These are phyloP conservation scores for Andrena fulva DNA, from an alignment of 2,888 invertebrate genomes.

Conservation along the genomic window DNA sequence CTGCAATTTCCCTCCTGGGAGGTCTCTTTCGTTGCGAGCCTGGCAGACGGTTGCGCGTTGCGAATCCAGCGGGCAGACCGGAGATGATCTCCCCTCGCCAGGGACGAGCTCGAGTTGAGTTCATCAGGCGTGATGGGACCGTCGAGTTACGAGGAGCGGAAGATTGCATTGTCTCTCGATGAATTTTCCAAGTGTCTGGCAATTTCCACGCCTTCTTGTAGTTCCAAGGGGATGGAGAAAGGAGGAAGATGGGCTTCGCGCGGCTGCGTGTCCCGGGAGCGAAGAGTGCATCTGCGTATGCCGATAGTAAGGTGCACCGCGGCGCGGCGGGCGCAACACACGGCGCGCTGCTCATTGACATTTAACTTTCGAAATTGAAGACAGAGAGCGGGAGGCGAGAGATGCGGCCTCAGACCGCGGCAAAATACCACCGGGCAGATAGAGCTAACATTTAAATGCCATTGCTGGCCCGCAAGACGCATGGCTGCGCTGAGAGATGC, in stretches of 20 bases:
- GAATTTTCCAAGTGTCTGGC: too few species aligned
- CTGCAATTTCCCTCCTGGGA: not conserved
- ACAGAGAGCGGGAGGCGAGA: constrained; percentile 63
- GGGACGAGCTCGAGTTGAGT: too few species aligned
- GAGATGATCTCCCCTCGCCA: too few species aligned
- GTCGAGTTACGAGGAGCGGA: too few species aligned
- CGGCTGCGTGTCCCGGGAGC: constrained; percentile 26
- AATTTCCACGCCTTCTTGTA: too few species aligned
- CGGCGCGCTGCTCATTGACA: constrained; percentile 76
- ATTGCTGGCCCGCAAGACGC: constrained; percentile 73
- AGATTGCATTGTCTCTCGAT: too few species aligned
- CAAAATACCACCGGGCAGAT: constrained; percentile 81
- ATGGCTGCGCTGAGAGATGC: constrained; percentile 57
- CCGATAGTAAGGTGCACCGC: constrained; percentile 9
- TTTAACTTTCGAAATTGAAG: constrained; percentile 83
- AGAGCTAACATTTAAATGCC: constrained; percentile 84
- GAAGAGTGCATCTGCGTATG: constrained; percentile 54
- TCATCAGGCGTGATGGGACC: too few species aligned
- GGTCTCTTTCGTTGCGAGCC: not conserved
- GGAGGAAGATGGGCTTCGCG: constrained; percentile 19
- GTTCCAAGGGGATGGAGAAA: too few species aligned
- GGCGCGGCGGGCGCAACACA: constrained; percentile 39
- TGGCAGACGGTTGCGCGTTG: not conserved
- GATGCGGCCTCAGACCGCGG: constrained; percentile 69
- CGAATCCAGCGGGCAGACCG: not conserved